phyloP scores from a whole-genome alignment of 2,888 invertebrate species.

The Sepiola atlantica region DNA sequence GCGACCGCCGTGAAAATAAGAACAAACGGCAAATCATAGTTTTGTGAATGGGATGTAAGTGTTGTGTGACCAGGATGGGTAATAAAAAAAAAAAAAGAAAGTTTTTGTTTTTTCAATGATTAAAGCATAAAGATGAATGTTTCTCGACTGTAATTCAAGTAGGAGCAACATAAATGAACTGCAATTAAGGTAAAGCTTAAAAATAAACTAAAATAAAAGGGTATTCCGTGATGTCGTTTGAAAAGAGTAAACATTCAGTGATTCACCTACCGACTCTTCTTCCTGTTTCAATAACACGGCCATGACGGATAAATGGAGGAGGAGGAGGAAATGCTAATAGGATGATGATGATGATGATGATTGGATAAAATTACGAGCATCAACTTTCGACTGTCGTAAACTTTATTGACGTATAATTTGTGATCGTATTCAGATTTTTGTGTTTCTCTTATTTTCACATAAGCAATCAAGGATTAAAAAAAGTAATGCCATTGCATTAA shows the following conservation, averaged over 20 bases:
- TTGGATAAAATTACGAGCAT: background rate
- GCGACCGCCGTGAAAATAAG: background rate
- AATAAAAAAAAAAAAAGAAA: background rate
- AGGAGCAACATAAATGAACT: background rate
- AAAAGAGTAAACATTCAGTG: background rate
- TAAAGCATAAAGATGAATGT: background rate
- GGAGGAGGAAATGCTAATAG: background rate
- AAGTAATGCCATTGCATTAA: too few species aligned
- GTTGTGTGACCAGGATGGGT: background rate
- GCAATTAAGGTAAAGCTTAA: background rate
- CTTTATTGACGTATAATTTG: background rate
- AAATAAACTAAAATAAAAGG: background rate
- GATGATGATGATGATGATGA: background rate
- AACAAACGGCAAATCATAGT: background rate
- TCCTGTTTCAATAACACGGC: conserved; percentile 49
- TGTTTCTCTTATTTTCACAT: too few species aligned
- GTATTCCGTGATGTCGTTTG: background rate
- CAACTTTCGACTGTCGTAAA: conserved; percentile 38
- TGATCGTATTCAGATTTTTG: background rate
- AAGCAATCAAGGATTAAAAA: too few species aligned
- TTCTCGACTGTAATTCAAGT: background rate
- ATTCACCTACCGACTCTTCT: conserved; percentile 48
- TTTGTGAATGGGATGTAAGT: background rate
- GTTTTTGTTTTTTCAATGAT: background rate
- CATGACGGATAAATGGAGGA: conserved; percentile 48